Percentiles rank a stretch among this genome's conserved stretches.
These are phyloP conservation scores for Dryadula phaetusa DNA, from an alignment of 2,888 invertebrate species.

Conservation along the genomic window DNA sequence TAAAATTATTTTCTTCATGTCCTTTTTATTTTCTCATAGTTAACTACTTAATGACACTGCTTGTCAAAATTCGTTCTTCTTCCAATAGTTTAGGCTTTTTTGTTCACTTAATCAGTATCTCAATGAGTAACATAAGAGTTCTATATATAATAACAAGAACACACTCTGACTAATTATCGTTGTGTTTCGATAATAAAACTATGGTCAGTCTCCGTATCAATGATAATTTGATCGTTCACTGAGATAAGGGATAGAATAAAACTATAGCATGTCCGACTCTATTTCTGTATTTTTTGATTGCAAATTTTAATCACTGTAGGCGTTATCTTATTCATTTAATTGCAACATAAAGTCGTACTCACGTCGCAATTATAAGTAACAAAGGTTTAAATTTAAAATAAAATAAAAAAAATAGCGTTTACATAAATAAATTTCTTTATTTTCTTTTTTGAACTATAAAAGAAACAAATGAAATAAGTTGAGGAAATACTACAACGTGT, in stretches of 20 bases:
- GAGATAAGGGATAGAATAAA: constrained; percentile 20
- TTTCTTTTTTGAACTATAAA: no score
- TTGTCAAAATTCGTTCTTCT: neutral
- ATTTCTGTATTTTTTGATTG: constrained; percentile 14
- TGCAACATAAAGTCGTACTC: constrained; percentile 12
- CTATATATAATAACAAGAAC: constrained; percentile 2
- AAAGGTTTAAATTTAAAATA: neutral
- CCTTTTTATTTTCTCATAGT: no score
- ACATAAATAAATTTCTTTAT: neutral
- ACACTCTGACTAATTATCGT: constrained; percentile 10
- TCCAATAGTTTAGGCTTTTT: neutral
- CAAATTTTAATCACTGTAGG: constrained; percentile 18
- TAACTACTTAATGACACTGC: no score
- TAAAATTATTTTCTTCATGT: no score
- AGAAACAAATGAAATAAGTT: neutral
- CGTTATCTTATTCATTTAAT: constrained; percentile 29
- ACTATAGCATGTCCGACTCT: neutral
- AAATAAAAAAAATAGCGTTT: neutral
- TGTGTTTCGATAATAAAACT: constrained; percentile 5
- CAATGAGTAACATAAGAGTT: neutral
- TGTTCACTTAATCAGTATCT: neutral
- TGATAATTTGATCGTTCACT: neutral
- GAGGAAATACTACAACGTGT: constrained; percentile 47
- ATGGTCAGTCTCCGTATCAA: constrained; percentile 27
- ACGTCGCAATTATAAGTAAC: neutral